These are phyloP conservation scores for Cygnus olor DNA, from an alignment of 2,797 vertebrate species.

Conservation along the genomic window DNA sequence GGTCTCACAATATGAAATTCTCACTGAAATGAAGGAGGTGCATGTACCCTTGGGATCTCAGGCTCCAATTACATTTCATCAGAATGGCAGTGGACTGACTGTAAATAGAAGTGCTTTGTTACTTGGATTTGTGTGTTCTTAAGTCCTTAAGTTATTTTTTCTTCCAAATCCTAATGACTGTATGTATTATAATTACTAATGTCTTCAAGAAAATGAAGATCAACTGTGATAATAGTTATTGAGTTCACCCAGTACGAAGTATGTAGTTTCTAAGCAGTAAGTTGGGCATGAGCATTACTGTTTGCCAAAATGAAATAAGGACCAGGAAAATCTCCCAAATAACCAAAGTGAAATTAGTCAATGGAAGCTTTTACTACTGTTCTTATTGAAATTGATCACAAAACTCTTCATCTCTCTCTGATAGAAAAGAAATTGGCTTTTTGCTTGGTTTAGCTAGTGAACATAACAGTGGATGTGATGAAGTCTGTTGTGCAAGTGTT, in stretches of 20 bases:
- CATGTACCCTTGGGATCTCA: background rate
- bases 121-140: background rate
- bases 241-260: background rate
- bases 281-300: background rate
- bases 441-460: background rate
- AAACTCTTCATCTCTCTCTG: background rate
- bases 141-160: background rate
- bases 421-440: background rate
- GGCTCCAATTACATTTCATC: background rate
- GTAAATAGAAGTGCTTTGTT: background rate
- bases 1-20: background rate
- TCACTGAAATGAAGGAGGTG: background rate
- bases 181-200: background rate
- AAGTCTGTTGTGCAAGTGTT: background rate
- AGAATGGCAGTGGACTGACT: background rate
- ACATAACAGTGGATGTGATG: background rate
- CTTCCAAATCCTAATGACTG: background rate
- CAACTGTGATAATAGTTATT: background rate
- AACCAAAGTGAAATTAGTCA: background rate
- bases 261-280: background rate
- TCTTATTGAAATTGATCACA: background rate
- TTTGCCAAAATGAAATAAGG: conserved; percentile 2
- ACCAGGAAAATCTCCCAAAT: background rate
- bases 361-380: background rate
- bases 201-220: background rate